These are phyloP conservation scores for Zootoca vivipara DNA, from an alignment of 2,113 vertebrate species.

Conservation along the genomic window DNA sequence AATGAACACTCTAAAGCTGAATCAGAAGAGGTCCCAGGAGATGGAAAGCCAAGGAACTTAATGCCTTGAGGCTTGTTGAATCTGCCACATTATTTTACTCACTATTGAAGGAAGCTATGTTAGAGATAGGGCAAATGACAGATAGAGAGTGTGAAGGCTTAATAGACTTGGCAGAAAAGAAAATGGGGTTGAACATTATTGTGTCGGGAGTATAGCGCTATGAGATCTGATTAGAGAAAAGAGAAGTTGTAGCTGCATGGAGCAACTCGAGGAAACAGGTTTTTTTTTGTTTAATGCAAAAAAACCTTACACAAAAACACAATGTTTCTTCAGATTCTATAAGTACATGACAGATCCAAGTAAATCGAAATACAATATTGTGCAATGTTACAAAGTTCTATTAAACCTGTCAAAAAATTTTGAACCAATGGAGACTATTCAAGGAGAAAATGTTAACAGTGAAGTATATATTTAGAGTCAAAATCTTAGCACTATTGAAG, in stretches of 20 bases:
- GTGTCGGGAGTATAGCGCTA: neutral
- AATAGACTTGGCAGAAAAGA: neutral
- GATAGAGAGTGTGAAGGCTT: neutral
- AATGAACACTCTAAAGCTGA: neutral
- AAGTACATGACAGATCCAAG: neutral
- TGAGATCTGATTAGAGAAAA: conserved; percentile 2
- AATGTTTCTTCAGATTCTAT: neutral
- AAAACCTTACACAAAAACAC: neutral
- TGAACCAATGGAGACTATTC: neutral
- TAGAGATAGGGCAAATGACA: neutral
- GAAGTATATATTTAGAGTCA: neutral
- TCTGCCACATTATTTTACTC: neutral
- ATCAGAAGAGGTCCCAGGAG: neutral
- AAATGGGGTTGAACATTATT: neutral
- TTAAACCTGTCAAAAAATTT: neutral
- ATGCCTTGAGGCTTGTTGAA: neutral
- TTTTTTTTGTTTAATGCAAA: neutral
- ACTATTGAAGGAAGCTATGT: neutral
- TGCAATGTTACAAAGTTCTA: neutral
- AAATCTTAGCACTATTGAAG: neutral
- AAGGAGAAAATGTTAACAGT: neutral
- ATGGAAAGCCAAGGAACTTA: neutral
- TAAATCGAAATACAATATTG: neutral
- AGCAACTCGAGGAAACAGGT: too few species aligned
- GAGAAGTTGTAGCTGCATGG: neutral